Percentiles rank a stretch among this genome's conserved stretches.
These are phyloP conservation scores for zebrafish (Danio rerio) DNA, from an alignment of 2,113 vertebrate genomes.

Conservation along the genomic window GRCz12tu NC_133181.1:13064001-13064500, in stretches of 20 bases:
- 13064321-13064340: no score
- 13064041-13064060: constrained; percentile 52
- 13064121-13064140: constrained; percentile 70
- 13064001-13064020: constrained; percentile 17
- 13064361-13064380: no score
- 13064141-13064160: constrained; percentile 76
- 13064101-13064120: constrained; percentile 64
- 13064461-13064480: no score
- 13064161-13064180: constrained; percentile 77
- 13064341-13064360: no score
- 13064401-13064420: no score
- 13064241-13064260: constrained; percentile 48
- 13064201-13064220: constrained; percentile 64
- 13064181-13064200: constrained; percentile 68
- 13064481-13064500: no score
- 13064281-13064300: not conserved
- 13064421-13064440: no score
- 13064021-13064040: constrained; percentile 50
- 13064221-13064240: constrained; percentile 4
- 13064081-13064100: constrained; percentile 70
- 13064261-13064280: constrained; percentile 31
- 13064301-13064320: no score
- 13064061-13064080: constrained; percentile 70
- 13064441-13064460: no score
- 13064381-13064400: no score